Percentiles rank a stretch among this genome's conserved stretches.
Evolutionary conservation across 2,113 vertebrate species (phyloP).

Genomic region (Atherinomorus stipes): DNA sequence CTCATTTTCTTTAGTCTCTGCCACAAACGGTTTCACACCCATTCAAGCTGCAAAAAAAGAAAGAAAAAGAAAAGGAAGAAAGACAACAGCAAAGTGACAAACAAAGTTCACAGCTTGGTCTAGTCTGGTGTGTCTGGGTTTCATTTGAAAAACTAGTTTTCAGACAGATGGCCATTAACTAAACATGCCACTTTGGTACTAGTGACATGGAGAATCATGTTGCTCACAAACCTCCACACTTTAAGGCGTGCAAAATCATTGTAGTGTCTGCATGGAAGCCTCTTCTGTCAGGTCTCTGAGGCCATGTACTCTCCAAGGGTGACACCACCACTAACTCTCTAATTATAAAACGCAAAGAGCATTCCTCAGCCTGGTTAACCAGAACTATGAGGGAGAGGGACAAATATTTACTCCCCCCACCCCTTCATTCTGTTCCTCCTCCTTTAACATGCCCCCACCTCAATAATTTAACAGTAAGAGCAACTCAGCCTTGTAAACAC

Average conservation of each 20-base stretch:
- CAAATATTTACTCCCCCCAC: conserved; percentile 71
- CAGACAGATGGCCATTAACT: conserved; percentile 12
- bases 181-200: conserved; percentile 20
- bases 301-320: conserved; percentile 69
- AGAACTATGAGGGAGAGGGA: conserved; percentile 79
- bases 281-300: conserved; percentile 54
- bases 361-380: conserved; percentile 82
- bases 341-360: conserved; percentile 78
- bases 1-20: conserved; percentile 40
- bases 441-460: conserved; percentile 64
- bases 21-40: conserved; percentile 51
- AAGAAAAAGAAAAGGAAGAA: neutral
- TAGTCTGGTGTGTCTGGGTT: neutral
- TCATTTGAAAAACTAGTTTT: conserved; percentile 18
- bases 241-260: neutral
- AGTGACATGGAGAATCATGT: conserved; percentile 31
- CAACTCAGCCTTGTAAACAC: conserved; percentile 85
- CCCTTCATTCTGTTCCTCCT: conserved; percentile 51
- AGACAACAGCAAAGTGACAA: conserved; percentile 5
- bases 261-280: conserved; percentile 8
- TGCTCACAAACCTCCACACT: conserved; percentile 7
- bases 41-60: neutral
- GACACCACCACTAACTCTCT: conserved; percentile 76
- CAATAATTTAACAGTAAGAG: conserved; percentile 83
- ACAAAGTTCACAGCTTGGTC: conserved; percentile 29